Base-by-base conservation (phyloP, 2,797 vertebrate species). In the Mormyrus proboscirostris region DNA sequence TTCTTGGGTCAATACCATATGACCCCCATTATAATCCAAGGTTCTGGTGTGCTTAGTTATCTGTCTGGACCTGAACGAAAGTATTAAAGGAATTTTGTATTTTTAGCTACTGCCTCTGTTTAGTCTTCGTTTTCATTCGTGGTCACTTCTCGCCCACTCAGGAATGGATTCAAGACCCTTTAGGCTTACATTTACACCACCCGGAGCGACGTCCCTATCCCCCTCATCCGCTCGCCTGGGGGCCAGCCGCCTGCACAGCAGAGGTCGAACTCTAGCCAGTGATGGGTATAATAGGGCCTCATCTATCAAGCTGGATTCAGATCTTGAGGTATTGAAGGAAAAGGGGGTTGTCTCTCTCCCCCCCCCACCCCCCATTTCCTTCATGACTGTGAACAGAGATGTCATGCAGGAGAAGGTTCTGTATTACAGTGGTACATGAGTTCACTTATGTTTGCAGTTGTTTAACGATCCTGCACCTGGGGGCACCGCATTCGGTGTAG, bases 121-220 rank as follows among this genome's bases (percentile, higher is more conserved):
- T 84, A 8, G 8, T 12, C 47, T 49, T 47, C 12, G 44, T 49
- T 22, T 83, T 83, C 19, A 29, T 47, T 44, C 16, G 16, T 7
- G 16, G 41, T 82, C 22, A 29, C 50, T 87, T 82, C 47, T 87
- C 55, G 44, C 91, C 87, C 93, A 69, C 5, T 89, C 92, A 92
- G 94, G 91, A 94, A 99, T 99, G 99, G 98, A 99, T 93, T 98
- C 99, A 90, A 97, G 98, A 93, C 96, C 98, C 91, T 97, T 97
- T 92, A 96, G 98, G 92, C 96, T 98, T 95, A 97, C 97, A 38
- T 97, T 97, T 93, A 96, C 96, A 92, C 93, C 98, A 93, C 96
- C 97, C 62, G 93, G 94, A 92, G 93, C 97, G 51, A 91, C 93
- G 69, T 92, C 95, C 38, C 88, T 95, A 3, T 91, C 92, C 44